Conservation (phyloP, 2,888 invertebrate species). For the Macaria notata region DNA sequence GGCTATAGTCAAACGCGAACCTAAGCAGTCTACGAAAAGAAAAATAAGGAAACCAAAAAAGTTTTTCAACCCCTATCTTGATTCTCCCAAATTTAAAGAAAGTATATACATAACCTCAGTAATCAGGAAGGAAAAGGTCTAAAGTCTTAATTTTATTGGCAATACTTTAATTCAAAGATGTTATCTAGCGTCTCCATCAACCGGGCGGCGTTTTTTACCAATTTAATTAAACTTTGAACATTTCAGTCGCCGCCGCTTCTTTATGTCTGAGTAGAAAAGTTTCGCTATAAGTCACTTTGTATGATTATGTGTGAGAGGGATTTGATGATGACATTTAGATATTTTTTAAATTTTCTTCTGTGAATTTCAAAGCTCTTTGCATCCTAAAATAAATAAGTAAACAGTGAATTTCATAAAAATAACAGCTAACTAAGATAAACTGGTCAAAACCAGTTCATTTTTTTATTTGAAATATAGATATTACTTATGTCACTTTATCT, state of each 20-base stretch:
- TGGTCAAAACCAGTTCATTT: no score
- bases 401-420: no score
- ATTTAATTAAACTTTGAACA: constrained; percentile 54
- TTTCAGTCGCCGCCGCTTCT: constrained; percentile 40
- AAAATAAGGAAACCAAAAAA: no score
- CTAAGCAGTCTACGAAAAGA: no score
- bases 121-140: constrained; percentile 3
- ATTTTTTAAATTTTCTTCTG: neutral
- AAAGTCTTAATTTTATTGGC: constrained; percentile 21
- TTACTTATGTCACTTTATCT: no score
- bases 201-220: constrained; percentile 38
- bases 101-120: neutral
- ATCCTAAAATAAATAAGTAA: no score
- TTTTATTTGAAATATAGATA: no score
- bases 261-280: constrained; percentile 29
- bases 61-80: no score
- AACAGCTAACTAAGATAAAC: no score
- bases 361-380: no score
- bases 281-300: constrained; percentile 29
- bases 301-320: constrained; percentile 10
- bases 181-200: constrained; percentile 40
- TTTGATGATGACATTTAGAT: neutral
- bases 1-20: no score
- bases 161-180: constrained; percentile 32
- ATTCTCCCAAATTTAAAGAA: no score